phyloP scores from a whole-genome alignment of 2,888 invertebrate genomes.

The Taphrorychus bicolor region DNA sequence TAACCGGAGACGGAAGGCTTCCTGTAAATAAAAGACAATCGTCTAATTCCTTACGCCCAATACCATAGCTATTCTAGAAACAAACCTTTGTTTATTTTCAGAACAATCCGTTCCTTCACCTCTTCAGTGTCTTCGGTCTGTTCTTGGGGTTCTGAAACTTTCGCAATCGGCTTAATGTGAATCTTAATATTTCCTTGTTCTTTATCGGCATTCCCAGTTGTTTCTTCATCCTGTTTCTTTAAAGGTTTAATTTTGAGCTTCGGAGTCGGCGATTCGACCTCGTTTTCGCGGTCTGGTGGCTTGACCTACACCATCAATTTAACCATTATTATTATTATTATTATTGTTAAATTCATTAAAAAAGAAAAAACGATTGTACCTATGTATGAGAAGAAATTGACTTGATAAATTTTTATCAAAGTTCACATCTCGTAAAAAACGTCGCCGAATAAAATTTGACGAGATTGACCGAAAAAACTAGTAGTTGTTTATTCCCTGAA shows the following conservation, averaged over 20 bases:
- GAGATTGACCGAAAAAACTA: no score
- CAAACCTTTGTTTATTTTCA: conserved; percentile 69
- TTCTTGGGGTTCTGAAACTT: conserved; percentile 58
- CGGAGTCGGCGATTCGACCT: conserved; percentile 47
- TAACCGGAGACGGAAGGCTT: conserved; percentile 42
- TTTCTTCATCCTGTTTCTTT: conserved; percentile 43
- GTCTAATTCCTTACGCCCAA: no score
- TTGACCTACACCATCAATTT: conserved; percentile 31
- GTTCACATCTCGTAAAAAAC: no score
- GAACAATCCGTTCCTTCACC: conserved; percentile 64
- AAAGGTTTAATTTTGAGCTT: conserved; percentile 64
- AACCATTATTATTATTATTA: background rate
- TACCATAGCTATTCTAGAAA: no score
- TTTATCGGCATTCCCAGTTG: conserved; percentile 55
- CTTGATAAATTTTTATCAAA: no score
- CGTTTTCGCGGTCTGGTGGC: conserved; percentile 20
- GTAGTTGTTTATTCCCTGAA: no score
- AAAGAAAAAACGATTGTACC: no score
- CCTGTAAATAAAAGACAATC: conserved; percentile 20
- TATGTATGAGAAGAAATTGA: background rate
- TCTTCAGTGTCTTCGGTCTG: conserved; percentile 51
- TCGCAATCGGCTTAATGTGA: conserved; percentile 64
- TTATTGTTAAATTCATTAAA: no score
- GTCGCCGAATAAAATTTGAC: no score
- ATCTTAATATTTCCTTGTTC: conserved; percentile 55